A percentile compares a stretch with the other conserved stretches of the same genome.
These are phyloP conservation scores for Drosophila baimaii DNA, from an alignment of 1,140 invertebrate genomes.

Conservation along the genomic window DNA sequence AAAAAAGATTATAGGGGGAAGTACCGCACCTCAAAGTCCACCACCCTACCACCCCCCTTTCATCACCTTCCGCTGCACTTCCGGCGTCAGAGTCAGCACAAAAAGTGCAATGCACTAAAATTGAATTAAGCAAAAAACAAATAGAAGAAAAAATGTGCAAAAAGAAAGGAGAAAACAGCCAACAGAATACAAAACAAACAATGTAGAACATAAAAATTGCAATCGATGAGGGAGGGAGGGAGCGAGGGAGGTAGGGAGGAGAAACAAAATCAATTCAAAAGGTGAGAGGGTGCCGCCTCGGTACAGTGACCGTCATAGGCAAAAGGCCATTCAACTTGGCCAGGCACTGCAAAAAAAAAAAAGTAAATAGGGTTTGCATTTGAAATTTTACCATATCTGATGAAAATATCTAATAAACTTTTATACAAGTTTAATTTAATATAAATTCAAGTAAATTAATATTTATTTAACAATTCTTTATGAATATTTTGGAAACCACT, in stretches of 20 bases:
- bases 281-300: conserved; percentile 36
- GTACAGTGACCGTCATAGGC: conserved; percentile 61
- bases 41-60: conserved; percentile 5
- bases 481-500: no score
- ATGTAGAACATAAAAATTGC: conserved; percentile 62
- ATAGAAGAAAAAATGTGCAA: conserved; percentile 26
- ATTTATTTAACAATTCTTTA: no score
- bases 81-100: conserved; percentile 66
- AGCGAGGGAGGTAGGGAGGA: not conserved
- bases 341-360: not conserved
- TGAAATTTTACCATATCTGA: no score
- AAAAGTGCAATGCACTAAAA: conserved; percentile 82
- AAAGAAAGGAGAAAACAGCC: conserved; percentile 53
- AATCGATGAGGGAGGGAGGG: conserved; percentile 32
- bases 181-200: conserved; percentile 46
- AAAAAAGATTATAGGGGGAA: conserved; percentile 3
- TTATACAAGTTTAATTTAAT: no score
- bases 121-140: conserved; percentile 79
- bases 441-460: not conserved
- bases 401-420: no score
- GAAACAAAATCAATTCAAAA: conserved; percentile 63
- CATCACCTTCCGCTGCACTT: conserved; percentile 72
- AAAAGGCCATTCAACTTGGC: conserved; percentile 70
- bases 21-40: conserved; percentile 23
- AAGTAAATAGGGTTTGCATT: not conserved